phyloP scores from a whole-genome alignment of 2,888 invertebrate species.

The Blomia tropicalis region DNA sequence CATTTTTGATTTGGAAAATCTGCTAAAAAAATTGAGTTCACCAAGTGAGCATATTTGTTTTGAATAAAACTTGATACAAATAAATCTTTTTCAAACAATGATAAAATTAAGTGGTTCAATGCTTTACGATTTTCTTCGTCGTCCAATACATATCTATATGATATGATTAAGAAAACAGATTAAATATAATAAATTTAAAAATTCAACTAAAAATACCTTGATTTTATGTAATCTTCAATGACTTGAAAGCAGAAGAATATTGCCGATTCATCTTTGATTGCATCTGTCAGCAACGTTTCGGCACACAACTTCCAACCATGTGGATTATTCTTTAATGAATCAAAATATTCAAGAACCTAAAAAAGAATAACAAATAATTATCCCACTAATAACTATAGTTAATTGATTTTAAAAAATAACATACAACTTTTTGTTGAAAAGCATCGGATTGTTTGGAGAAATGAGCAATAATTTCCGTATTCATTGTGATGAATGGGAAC shows the following conservation, averaged over 20 bases:
- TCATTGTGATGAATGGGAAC: neutral
- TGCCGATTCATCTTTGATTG: constrained; percentile 19
- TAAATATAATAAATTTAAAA: constrained; percentile 13
- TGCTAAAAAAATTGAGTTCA: constrained; percentile 41
- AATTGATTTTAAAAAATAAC: neutral
- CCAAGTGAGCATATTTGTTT: constrained; percentile 44
- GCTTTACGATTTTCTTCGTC: constrained; percentile 32
- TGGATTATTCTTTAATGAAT: constrained; percentile 37
- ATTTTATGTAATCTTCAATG: constrained; percentile 39
- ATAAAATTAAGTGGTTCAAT: constrained; percentile 20
- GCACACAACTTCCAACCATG: constrained; percentile 41
- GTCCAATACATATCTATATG: constrained; percentile 30
- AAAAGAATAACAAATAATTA: neutral
- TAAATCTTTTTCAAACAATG: constrained; percentile 17
- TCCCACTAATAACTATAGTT: neutral
- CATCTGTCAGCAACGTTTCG: constrained; percentile 33
- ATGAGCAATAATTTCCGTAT: constrained; percentile 7
- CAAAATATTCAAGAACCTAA: constrained; percentile 39
- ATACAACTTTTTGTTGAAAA: constrained; percentile 4
- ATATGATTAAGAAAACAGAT: neutral
- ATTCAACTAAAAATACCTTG: constrained; percentile 33
- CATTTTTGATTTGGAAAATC: constrained; percentile 42
- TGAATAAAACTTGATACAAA: constrained; percentile 35
- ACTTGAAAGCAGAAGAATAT: constrained; percentile 41
- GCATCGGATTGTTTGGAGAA: neutral